These are phyloP conservation scores for Drosophila colorata DNA, from an alignment of 2,888 invertebrate species.

Conservation along the genomic window DNA sequence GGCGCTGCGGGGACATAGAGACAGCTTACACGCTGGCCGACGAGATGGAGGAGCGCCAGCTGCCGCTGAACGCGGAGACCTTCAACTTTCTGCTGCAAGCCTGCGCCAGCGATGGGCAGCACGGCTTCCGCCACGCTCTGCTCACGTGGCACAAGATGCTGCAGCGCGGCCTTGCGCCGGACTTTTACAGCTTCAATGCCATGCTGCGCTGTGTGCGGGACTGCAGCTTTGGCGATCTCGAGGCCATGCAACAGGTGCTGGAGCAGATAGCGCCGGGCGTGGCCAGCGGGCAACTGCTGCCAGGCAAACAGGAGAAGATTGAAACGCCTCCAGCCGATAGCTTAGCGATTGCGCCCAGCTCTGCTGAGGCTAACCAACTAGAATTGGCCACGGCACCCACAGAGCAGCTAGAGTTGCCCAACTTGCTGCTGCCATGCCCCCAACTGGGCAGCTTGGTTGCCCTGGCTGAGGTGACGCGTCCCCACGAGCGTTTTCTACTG, in stretches of 20 bases:
- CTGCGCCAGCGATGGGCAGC: slow-evolving; percentile 91
- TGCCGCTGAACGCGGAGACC: slow-evolving; percentile 89
- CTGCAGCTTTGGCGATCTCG: slow-evolving; percentile 90
- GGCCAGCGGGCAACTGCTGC: background rate
- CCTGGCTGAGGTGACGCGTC: slow-evolving; percentile 87
- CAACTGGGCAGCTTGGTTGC: slow-evolving; percentile 88
- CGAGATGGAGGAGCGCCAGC: slow-evolving; percentile 90
- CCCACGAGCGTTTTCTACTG: slow-evolving; percentile 90
- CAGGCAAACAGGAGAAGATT: background rate
- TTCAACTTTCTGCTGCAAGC: slow-evolving; percentile 93
- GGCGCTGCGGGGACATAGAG: slow-evolving; percentile 91
- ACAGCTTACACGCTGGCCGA: slow-evolving; percentile 93
- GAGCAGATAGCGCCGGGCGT: slow-evolving; percentile 70
- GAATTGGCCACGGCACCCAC: background rate
- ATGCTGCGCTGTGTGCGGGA: slow-evolving; percentile 92
- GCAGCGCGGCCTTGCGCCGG: slow-evolving; percentile 88
- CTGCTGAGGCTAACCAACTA: background rate
- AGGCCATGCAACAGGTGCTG: slow-evolving; percentile 87
- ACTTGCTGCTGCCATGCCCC: slow-evolving; percentile 88
- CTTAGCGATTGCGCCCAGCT: background rate
- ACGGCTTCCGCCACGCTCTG: slow-evolving; percentile 89
- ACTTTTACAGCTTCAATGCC: slow-evolving; percentile 91
- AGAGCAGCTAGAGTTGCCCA: slow-evolving; percentile 86
- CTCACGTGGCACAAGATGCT: slow-evolving; percentile 95
- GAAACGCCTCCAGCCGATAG: slow-evolving; percentile 4